Base-by-base conservation (phyloP, 92 coral and sea anemone species). In the Palythoa grandiflora region DNA sequence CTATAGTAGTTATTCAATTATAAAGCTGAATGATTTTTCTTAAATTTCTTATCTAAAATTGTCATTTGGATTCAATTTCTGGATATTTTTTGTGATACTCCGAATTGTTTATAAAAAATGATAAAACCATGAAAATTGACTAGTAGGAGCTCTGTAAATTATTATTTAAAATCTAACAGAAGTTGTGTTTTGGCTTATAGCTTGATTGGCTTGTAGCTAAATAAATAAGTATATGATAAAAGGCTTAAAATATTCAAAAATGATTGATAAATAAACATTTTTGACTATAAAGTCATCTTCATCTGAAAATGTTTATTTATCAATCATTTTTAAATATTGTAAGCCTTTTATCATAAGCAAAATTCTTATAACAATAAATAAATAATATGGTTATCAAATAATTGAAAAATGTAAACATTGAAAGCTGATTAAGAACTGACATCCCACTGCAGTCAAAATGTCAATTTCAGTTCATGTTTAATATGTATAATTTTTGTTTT, bases 171-270 rank as follows among this genome's bases (percentile, higher is more conserved):
- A 66, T 66, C 72, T 66, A 66, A 66, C 72, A 66, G 72, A 66
- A 66, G 72, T 66, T 66, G 72, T 66, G 72, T 66, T 12, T n/a
- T n/a, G 19, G 72, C 72, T 66, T 66, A 66, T n/a, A 66, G 72
- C 72, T 66, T 3, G 5, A 21, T 66, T 17, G 37, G 10, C 28
- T 17, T 15, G 72, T 66, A 66, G 28, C 28, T 66, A 21, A 66
- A 28, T 28, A 28, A 28, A 28, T 28, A 28, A 28, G 28, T 28
- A 28, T 28, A 28, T 28, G 28, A 28, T 28, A 28, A 28, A 28
- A 28, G 28, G 28, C 28, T 28, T 28, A 28, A 28, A 28, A 28
- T 0, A 28, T 28, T 28, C 0, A 28, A 28, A 28, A 28, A 28
- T 28, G 28, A 28, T 28, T 28, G 28, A 28, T 28, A 28, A 28